Conservation (phyloP, 2,888 invertebrate genomes). For the Ochropleura leucogaster region DNA sequence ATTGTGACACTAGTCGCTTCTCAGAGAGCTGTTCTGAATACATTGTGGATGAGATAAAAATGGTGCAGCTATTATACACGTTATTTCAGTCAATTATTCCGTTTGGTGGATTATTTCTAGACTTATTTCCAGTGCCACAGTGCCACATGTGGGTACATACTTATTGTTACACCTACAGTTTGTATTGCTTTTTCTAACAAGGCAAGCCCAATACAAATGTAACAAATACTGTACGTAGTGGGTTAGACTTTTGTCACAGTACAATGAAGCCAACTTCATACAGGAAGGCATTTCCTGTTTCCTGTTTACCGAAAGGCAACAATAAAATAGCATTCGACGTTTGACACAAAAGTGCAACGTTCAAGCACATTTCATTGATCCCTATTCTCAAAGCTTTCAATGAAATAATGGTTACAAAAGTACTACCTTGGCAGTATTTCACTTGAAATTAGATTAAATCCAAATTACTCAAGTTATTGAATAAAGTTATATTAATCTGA, state of each 20-base stretch:
- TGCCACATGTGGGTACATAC: not conserved
- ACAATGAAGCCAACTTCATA: constrained; percentile 5
- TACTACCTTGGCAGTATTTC: not conserved
- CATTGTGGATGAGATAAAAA: constrained; percentile 1
- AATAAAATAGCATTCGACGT: not conserved
- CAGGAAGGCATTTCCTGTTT: constrained; percentile 11
- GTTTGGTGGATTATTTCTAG: not conserved
- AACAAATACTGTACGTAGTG: not conserved
- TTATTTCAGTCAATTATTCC: not conserved
- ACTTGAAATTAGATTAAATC: constrained; percentile 23
- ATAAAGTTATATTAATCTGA: constrained; percentile 42
- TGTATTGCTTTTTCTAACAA: not conserved
- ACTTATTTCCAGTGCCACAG: not conserved
- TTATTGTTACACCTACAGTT: no score
- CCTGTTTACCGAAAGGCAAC: not conserved
- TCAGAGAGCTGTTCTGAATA: constrained; percentile 1
- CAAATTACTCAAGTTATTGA: constrained; percentile 30
- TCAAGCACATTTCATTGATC: not conserved
- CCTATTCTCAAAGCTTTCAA: not conserved
- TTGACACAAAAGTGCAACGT: constrained; percentile 7
- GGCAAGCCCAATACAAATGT: not conserved
- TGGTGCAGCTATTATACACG: not conserved
- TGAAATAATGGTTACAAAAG: not conserved
- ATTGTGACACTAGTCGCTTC: not conserved
- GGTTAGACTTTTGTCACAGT: not conserved